Percentiles rank a stretch among this genome's conserved stretches.
phyloP scores from a whole-genome alignment of 2,888 invertebrate genomes.

The Mantis religiosa region DNA sequence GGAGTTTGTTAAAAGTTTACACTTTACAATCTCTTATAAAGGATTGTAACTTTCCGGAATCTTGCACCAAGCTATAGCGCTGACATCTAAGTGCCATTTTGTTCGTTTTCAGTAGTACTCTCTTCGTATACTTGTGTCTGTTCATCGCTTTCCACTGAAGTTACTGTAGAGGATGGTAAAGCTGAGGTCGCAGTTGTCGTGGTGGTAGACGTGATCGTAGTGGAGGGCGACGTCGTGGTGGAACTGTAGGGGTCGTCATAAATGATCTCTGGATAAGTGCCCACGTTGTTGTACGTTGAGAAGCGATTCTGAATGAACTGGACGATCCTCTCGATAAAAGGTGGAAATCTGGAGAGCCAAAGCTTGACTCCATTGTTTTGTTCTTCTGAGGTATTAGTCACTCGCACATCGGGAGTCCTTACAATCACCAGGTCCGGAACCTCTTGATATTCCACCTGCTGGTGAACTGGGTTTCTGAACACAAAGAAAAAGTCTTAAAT shows the following conservation, averaged over 20 bases:
- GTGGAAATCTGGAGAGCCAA: conserved; percentile 17
- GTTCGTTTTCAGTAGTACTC: not conserved
- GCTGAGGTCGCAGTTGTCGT: not conserved
- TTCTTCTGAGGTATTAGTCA: not conserved
- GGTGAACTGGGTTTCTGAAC: not conserved
- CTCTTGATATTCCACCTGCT: not conserved
- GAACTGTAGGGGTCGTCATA: conserved; percentile 3
- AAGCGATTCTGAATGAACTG: conserved; percentile 60
- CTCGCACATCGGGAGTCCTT: not conserved
- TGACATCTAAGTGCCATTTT: not conserved
- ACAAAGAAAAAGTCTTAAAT: not conserved
- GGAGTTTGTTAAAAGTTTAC: too few species aligned
- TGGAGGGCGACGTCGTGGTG: not conserved
- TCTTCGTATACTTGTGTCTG: not conserved
- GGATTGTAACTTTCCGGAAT: too few species aligned
- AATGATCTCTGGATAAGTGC: not conserved
- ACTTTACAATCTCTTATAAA: too few species aligned
- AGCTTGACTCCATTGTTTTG: not conserved
- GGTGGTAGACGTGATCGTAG: too few species aligned
- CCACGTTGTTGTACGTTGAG: conserved; percentile 54
- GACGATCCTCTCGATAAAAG: conserved; percentile 15
- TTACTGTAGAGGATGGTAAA: not conserved
- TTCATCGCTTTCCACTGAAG: not conserved
- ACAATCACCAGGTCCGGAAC: not conserved
- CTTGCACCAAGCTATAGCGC: too few species aligned